Evolutionary conservation across 2,888 invertebrate species (phyloP).

Genomic region (Pherbina coryleti): DNA sequence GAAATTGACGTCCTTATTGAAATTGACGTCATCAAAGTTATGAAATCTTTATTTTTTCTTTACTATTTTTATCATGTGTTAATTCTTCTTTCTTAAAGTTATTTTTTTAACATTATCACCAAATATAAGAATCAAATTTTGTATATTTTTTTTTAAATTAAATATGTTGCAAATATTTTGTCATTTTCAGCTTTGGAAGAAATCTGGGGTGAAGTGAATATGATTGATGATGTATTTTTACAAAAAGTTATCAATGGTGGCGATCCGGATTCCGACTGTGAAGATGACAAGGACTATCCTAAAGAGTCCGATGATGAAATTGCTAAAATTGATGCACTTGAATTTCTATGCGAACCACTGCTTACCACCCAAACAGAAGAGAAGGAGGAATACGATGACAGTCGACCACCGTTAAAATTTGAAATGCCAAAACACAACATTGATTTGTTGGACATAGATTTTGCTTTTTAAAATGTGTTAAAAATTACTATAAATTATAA

Average conservation of each 20-base stretch:
- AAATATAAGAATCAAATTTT: no score
- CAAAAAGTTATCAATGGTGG: constrained; percentile 18
- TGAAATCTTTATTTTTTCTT: no score
- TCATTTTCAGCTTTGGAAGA: constrained; percentile 24
- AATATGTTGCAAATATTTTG: background rate
- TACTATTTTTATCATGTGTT: no score
- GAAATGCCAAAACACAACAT: constrained; percentile 17
- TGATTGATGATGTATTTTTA: constrained; percentile 10
- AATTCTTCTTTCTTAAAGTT: no score
- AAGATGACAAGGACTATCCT: constrained; percentile 11
- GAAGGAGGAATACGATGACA: background rate
- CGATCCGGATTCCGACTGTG: constrained; percentile 9
- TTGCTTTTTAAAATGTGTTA: constrained; percentile 5
- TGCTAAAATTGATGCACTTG: background rate
- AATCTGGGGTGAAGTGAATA: constrained; percentile 29
- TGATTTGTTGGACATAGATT: background rate
- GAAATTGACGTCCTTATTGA: no score
- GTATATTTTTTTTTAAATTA: no score
- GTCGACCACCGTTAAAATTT: background rate
- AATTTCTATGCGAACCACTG: background rate
- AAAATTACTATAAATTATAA: background rate
- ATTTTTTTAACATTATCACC: no score
- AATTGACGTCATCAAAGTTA: no score
- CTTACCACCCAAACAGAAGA: background rate
- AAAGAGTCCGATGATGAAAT: constrained; percentile 1